Evolutionary conservation across 1,140 invertebrate genomes (phyloP).

Genomic region (Drosophila novamexicana): DNA sequence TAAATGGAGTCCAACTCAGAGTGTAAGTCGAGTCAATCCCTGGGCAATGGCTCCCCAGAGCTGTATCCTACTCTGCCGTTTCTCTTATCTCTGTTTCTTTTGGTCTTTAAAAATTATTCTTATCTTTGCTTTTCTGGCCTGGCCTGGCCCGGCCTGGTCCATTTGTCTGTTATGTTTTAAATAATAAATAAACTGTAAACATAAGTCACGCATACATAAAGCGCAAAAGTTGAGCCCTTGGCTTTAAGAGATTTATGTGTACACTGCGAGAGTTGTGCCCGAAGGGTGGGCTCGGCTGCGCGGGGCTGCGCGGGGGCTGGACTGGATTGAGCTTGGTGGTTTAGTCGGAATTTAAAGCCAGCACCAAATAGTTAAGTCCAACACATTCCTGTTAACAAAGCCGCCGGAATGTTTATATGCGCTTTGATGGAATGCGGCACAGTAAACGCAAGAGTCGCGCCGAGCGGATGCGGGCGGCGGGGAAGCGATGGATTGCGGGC

Average conservation of each 20-base stretch:
- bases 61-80: neutral
- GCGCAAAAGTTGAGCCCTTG: conserved; percentile 66
- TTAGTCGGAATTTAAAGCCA: conserved; percentile 13
- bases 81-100: neutral
- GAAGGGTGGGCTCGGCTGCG: too few species aligned
- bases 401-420: conserved; percentile 9
- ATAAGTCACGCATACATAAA: conserved; percentile 74
- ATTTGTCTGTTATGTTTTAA: conserved; percentile 77
- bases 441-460: neutral
- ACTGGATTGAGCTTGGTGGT: too few species aligned
- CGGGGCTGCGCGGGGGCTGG: neutral
- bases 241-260: conserved; percentile 64
- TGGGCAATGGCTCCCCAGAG: conserved; percentile 9
- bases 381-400: conserved; percentile 10
- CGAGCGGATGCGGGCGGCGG: neutral
- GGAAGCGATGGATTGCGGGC: too few species aligned
- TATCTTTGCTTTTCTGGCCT: conserved; percentile 34
- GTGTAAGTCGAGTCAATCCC: conserved; percentile 19
- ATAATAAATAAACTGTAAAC: conserved; percentile 82
- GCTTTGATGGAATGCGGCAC: neutral
- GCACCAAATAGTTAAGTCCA: conserved; percentile 2
- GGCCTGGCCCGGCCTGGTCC: conserved; percentile 10
- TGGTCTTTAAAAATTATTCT: conserved; percentile 28
- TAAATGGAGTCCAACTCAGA: conserved; percentile 47
- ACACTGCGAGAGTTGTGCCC: conserved; percentile 8